A percentile compares a stretch with the other conserved stretches of the same genome.
Conservation (phyloP, 2,797 vertebrate species). For the Simalia tracyae region DNA sequence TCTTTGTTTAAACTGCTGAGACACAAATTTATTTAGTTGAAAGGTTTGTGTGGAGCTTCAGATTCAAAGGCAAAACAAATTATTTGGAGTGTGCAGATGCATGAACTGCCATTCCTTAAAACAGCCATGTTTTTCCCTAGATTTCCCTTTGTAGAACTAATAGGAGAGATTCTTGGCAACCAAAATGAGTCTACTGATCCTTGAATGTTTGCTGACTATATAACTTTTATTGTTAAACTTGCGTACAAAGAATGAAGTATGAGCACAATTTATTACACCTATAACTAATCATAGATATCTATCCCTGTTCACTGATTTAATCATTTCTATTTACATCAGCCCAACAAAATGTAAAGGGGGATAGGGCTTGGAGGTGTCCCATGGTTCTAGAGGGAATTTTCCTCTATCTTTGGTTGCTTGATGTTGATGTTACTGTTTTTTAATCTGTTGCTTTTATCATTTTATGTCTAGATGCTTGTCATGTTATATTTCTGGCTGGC, state of each 20-base stretch:
- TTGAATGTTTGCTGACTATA: neutral
- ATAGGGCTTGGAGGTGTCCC: neutral
- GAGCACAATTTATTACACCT: neutral
- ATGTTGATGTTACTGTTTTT: neutral
- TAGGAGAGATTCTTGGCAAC: neutral
- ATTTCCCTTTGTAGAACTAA: neutral
- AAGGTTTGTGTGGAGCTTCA: neutral
- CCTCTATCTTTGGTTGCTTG: neutral
- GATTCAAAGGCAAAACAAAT: neutral
- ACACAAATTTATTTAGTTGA: neutral
- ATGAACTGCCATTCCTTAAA: neutral
- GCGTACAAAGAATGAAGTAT: neutral
- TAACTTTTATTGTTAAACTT: neutral
- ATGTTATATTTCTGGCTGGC: neutral
- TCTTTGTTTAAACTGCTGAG: neutral
- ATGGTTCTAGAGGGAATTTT: neutral
- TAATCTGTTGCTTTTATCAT: neutral
- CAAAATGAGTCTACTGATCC: neutral
- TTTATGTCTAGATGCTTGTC: neutral
- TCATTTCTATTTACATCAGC: neutral
- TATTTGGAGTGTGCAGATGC: neutral
- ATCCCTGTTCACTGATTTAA: neutral
- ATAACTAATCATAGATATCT: neutral
- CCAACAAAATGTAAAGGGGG: neutral
- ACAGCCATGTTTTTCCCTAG: neutral